phyloP scores from a whole-genome alignment of 2,888 invertebrate species.

The Spicauda simplicius region DNA sequence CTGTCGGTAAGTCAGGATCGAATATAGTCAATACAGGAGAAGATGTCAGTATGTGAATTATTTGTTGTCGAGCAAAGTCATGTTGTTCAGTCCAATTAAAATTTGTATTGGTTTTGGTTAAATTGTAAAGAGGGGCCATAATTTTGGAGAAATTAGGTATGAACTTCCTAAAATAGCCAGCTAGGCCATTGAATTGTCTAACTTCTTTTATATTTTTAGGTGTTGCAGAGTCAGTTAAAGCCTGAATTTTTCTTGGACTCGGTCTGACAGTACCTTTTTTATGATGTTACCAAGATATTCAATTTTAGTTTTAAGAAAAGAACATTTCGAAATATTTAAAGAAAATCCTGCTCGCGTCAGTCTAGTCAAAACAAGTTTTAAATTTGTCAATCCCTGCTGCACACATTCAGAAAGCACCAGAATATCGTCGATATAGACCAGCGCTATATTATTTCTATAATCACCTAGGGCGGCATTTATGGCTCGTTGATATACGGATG shows the following conservation, averaged over 20 bases:
- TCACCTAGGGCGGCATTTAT: slow-evolving; percentile 40
- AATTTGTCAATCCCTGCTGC: slow-evolving; percentile 38
- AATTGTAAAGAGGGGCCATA: slow-evolving; percentile 36
- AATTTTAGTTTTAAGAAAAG: slow-evolving; percentile 42
- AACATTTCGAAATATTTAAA: slow-evolving; percentile 43
- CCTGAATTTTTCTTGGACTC: slow-evolving; percentile 43
- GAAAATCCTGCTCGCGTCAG: slow-evolving; percentile 44
- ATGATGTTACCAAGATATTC: slow-evolving; percentile 44
- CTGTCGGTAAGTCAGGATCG: slow-evolving; percentile 14
- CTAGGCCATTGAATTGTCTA: slow-evolving; percentile 38
- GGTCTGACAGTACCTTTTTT: slow-evolving; percentile 42
- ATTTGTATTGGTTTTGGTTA: slow-evolving; percentile 31
- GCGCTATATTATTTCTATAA: slow-evolving; percentile 35
- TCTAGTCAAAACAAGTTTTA: slow-evolving; percentile 36
- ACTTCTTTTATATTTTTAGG: slow-evolving; percentile 43
- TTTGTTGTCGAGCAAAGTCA: slow-evolving; percentile 18
- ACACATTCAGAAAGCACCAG: slow-evolving; percentile 33
- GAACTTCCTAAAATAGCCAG: slow-evolving; percentile 39
- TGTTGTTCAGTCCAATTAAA: slow-evolving; percentile 38
- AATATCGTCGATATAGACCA: slow-evolving; percentile 45
- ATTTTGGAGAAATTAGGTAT: slow-evolving; percentile 37
- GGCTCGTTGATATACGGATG: slow-evolving; percentile 42
- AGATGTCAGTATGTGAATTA: slow-evolving; percentile 41
- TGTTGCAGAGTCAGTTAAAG: slow-evolving; percentile 37
- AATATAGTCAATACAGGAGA: slow-evolving; percentile 42